Conservation (phyloP, 2,113 vertebrate genomes). For the Dendrocopos noguchii region DNA sequence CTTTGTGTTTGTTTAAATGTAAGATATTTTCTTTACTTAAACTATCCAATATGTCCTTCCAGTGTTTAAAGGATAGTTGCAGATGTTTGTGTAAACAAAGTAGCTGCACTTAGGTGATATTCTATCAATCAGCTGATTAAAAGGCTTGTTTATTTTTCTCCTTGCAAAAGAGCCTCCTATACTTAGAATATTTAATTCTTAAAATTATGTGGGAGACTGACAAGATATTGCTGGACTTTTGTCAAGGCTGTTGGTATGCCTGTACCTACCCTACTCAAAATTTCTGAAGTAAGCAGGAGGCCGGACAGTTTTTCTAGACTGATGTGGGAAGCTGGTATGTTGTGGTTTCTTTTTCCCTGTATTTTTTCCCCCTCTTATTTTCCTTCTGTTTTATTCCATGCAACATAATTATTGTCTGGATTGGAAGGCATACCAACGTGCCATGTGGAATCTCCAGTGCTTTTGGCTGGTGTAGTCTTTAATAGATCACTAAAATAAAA, state of each 20-base stretch:
- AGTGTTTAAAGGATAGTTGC: background rate
- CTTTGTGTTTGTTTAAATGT: constrained; percentile 1
- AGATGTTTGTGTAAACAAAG: background rate
- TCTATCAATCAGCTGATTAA: background rate
- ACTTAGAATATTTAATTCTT: background rate
- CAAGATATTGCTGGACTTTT: background rate
- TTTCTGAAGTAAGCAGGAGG: background rate
- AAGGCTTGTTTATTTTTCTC: background rate
- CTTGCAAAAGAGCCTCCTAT: background rate
- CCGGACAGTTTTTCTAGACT: background rate
- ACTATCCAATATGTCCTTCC: background rate
- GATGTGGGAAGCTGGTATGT: background rate
- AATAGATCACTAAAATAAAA: background rate
- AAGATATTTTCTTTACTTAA: background rate
- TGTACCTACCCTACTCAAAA: background rate
- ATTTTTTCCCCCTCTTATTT: background rate
- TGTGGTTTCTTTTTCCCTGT: background rate
- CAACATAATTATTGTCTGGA: background rate
- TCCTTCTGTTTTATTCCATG: background rate
- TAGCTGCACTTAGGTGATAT: background rate
- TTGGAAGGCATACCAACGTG: background rate
- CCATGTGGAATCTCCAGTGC: background rate
- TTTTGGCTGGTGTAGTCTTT: background rate
- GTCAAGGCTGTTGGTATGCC: background rate
- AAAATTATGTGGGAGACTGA: background rate